These are phyloP conservation scores for Drosophila navojoa DNA, from an alignment of 1,140 invertebrate species.

Conservation along the genomic window DNA sequence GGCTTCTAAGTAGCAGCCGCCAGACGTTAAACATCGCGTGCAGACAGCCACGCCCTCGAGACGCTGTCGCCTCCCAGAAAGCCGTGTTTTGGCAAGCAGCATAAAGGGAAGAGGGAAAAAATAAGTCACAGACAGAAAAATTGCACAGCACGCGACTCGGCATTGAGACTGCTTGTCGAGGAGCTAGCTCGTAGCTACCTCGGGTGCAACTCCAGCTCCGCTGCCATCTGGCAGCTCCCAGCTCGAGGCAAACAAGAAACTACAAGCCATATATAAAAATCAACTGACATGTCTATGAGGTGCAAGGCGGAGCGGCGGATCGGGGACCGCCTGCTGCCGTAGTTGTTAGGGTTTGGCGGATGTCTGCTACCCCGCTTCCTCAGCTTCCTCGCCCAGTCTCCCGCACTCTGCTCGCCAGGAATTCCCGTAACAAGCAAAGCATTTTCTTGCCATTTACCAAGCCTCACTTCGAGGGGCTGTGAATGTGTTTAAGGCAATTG, in stretches of 20 bases:
- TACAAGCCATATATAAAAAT: constrained; percentile 52
- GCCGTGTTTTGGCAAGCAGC: constrained; percentile 17
- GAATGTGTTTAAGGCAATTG: constrained; percentile 41
- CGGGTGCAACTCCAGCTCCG: too few relatives aligned
- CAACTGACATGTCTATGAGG: constrained; percentile 45
- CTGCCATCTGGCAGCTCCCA: too few relatives aligned
- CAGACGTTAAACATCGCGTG: constrained; percentile 80
- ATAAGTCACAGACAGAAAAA: constrained; percentile 55
- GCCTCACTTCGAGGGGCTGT: neutral
- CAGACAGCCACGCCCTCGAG: constrained; percentile 57
- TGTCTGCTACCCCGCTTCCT: constrained; percentile 1
- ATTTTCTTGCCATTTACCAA: constrained; percentile 7
- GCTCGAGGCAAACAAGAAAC: constrained; percentile 34
- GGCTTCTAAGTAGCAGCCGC: constrained; percentile 41
- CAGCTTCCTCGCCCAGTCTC: too few relatives aligned
- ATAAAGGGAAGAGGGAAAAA: constrained; percentile 16
- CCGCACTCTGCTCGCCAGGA: constrained; percentile 7
- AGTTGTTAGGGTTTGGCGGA: constrained; percentile 31
- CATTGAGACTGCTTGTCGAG: constrained; percentile 42
- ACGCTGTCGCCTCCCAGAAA: constrained; percentile 25
- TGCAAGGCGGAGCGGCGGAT: neutral
- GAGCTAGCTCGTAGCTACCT: neutral
- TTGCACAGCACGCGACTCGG: constrained; percentile 39
- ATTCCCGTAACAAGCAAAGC: constrained; percentile 57
- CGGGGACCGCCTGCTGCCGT: constrained; percentile 1